Base-by-base conservation (phyloP, 2,888 invertebrate species). In the Papilio demoleus region DNA sequence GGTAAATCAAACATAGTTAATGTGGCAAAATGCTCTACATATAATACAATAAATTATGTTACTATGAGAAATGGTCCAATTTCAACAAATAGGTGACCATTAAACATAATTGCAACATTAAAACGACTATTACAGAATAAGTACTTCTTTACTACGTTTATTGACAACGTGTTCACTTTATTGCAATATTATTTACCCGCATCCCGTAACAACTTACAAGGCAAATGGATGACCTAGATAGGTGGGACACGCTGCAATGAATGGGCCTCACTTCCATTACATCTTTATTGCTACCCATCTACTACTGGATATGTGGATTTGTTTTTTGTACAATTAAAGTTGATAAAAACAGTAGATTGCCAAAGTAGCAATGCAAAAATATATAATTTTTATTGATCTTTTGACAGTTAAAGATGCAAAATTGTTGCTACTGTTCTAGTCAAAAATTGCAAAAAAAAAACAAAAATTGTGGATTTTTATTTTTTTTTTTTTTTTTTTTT, bases 181-280 rank as follows among this genome's bases (percentile, higher is more conserved):
- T 68, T 38, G 47, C 68, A 59, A 59, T 68, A 64, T 68, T 64
- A 36, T 22, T 50, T 63, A 68, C 64, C 45, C 8, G 63, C 45
- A 47, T 59, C 45, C 36, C 58, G 58, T 63, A 64, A 68, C 68
- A 64, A 59, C 68, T 47, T 68, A 68, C 68, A 68, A 47, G 34
- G 63, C 45, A 68, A 68, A 68, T 58, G 47, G 63, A 68, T 63
- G 63, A 68, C 27, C 63, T 11, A 68, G 68, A 68, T 68, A 68
- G 58, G 22, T 24, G 4, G 22, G 63, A 68, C 56, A 68, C 38
- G 34, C 36, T 24, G 50, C 14, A 59, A 63, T 63, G 5, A 45
- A 68, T 31, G 58, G 22, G 63, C 50, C 31, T 27, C n/a, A 53
- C n/a, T 40, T 38, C 50, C 47, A 66, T 60, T 60, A 60, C 47